phyloP scores from a whole-genome alignment of 2,113 vertebrate genomes.

The Sclerurus mexicanus region DNA sequence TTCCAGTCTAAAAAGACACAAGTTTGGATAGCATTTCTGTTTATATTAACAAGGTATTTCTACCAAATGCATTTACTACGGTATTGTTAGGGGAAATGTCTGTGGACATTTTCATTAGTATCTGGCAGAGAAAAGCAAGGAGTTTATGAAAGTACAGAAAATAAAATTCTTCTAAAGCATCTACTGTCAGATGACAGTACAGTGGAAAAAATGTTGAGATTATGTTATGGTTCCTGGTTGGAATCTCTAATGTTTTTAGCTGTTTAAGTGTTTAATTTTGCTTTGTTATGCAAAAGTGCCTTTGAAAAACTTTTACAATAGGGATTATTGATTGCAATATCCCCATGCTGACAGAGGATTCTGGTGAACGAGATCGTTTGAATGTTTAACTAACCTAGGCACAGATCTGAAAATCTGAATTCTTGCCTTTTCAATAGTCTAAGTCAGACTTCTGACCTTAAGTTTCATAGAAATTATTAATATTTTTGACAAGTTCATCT shows the following conservation, averaged over 20 bases:
- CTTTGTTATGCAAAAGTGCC: not conserved
- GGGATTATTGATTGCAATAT: not conserved
- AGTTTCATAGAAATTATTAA: not conserved
- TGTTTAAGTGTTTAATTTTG: not conserved
- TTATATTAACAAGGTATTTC: slow-evolving; percentile 71
- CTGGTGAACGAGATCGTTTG: not conserved
- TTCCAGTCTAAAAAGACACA: slow-evolving; percentile 67
- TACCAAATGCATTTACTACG: slow-evolving; percentile 49
- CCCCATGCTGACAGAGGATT: not conserved
- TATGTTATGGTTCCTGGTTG: not conserved
- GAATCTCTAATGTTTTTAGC: not conserved
- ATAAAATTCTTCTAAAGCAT: not conserved
- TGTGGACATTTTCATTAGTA: not conserved
- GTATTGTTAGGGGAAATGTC: slow-evolving; percentile 17
- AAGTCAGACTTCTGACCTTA: not conserved
- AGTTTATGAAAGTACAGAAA: not conserved
- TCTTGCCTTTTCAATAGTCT: not conserved
- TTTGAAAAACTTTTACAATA: not conserved
- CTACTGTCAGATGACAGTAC: not conserved
- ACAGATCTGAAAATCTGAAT: not conserved
- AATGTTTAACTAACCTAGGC: not conserved
- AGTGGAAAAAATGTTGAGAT: not conserved
- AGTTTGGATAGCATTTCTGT: slow-evolving; percentile 69
- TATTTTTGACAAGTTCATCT: not conserved
- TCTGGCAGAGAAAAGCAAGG: not conserved